Base-by-base conservation (phyloP, 2,888 invertebrate genomes). In the Mimas tiliae region DNA sequence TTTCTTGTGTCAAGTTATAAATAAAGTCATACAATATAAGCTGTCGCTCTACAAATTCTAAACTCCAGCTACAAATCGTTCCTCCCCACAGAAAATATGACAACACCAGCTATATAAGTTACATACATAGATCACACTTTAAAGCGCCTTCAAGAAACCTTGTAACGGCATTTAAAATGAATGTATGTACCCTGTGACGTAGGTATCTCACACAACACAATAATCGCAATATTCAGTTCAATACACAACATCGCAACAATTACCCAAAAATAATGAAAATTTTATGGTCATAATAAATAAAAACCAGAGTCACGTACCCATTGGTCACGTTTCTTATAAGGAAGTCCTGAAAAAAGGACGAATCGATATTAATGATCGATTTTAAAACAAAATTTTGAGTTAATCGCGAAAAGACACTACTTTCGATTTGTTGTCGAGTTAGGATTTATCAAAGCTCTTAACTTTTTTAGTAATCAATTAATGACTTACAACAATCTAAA, bases 281-380 rank as follows among this genome's bases (percentile, higher is more conserved):
- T 38, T 42, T 58, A 38, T 58, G 19, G 19, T 58, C 42, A 58
- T 42, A 34, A 19, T 42, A 42, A 12, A 58, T 58, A 58, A 58
- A 58, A 58, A 58, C 58, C 19, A 12, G 14, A 58, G 58, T 58
- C 58, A 58, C 58, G 58, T 58, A 58, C 42, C 6, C 9, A 42
- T 12, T 19, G 42, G 19, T 42, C 58, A 58, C 58, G 58, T 42
- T 58, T 42, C 38, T 6, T 38, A 16, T 58, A 58, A 19, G 38
- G 42, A 58, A 19, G 58, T 42, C 6, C 11, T 19, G 19, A 19
- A 50, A 16, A 38, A 58, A 55, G 16, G 12, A 52, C 27, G 16
- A 52, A 52, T 52, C 52, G 52, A 52, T 52, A 6, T 14, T 2
- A 58, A 38, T 42, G 4, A 58, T 58, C 42, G 42, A 58, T 42